These are phyloP conservation scores for Poeciliopsis occidentalis DNA, from an alignment of 2,113 vertebrate genomes.

Conservation along the genomic window DNA sequence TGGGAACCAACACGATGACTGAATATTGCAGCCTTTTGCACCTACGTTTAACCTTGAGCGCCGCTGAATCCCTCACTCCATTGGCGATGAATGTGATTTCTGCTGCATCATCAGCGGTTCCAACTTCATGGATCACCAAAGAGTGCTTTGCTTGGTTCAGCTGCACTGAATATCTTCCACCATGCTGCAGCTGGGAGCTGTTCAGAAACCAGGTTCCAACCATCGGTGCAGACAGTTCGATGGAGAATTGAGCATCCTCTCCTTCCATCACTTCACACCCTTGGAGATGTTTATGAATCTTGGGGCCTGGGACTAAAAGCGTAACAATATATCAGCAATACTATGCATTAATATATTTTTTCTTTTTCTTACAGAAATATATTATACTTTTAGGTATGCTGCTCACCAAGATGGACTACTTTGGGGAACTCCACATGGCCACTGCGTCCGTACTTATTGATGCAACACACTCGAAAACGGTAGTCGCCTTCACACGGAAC, in stretches of 20 bases:
- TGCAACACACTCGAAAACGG: slow-evolving; percentile 85
- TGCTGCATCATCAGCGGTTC: slow-evolving; percentile 70
- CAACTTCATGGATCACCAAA: slow-evolving; percentile 72
- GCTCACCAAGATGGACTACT: slow-evolving; percentile 85
- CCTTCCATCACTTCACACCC: slow-evolving; percentile 72
- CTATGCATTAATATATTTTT: too few species aligned
- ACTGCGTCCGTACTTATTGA: slow-evolving; percentile 89
- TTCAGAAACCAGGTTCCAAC: slow-evolving; percentile 88
- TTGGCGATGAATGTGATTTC: slow-evolving; percentile 86
- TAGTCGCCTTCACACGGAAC: slow-evolving; percentile 86
- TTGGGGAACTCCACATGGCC: slow-evolving; percentile 87
- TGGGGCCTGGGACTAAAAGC: slow-evolving; percentile 83
- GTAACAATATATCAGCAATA: too few species aligned
- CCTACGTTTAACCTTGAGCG: slow-evolving; percentile 85
- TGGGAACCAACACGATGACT: neutral
- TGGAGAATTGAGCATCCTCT: slow-evolving; percentile 83
- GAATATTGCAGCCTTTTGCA: neutral
- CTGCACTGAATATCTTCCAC: slow-evolving; percentile 64
- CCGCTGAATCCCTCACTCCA: slow-evolving; percentile 80
- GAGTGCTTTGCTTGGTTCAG: slow-evolving; percentile 77
- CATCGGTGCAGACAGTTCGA: slow-evolving; percentile 83
- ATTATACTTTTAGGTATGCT: neutral
- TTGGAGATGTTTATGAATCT: slow-evolving; percentile 79
- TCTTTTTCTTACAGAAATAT: neutral
- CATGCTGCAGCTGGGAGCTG: slow-evolving; percentile 76